Evolutionary conservation across 2,888 invertebrate species (phyloP), one percentile per base, ranked within the genome.

Genomic region (Cryptus armator): DNA sequence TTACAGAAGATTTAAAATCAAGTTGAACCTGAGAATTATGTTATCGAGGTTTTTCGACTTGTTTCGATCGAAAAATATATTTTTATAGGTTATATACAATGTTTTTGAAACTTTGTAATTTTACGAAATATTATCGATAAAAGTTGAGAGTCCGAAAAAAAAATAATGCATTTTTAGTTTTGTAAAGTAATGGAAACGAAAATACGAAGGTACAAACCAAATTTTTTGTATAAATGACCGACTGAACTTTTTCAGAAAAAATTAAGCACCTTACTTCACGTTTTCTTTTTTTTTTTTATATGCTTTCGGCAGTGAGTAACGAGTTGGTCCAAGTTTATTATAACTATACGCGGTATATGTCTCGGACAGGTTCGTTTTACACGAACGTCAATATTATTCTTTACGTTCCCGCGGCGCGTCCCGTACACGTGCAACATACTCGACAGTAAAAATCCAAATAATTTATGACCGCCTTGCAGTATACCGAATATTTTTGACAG

Each of bases 341-440:
- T 46, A 37, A 66, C 71, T 66, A 71, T 66, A 77, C 59, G 9
- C n/a, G 29, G 43, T 37, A 16, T 71, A 37, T 29, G 53, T 51
- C 53, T 56, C 43, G 68, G 62, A 70, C 67, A 74, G 71, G 62
- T 80, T 76, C 64, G 77, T 75, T 83, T 85, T 32, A 66, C 76
- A 51, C 76, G 66, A 79, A 76, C 86, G 78, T 83, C 86, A 83
- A 83, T 86, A 85, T 83, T 78, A 71, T 83, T 85, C 81, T 83
- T 84, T 83, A 83, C 67, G 80, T 76, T 77, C 44, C 9, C 43
- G 46, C 59, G 14, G 56, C 70, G 68, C 43, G 64, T 44, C 46
- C 67, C 72, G 37, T 29, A 44, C 46, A 14, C 46, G 19, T 44
- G 72, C 80, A 80, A 83, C 77, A 81, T 74, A 74, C 64, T 64